These are phyloP conservation scores for Anoplophora glabripennis DNA, from an alignment of 1,140 invertebrate genomes.

Conservation along the genomic window DNA sequence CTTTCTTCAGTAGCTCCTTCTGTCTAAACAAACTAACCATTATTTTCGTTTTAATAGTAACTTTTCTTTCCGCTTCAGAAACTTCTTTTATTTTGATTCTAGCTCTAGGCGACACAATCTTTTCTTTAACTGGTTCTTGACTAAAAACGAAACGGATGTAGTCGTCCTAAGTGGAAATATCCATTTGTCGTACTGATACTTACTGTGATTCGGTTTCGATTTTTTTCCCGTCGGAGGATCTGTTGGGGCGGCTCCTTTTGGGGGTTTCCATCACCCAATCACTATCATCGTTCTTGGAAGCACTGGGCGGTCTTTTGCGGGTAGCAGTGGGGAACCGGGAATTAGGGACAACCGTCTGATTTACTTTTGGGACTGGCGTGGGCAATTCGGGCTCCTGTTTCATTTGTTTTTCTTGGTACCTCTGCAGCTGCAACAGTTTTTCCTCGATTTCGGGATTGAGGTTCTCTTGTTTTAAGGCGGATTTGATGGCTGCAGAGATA, in stretches of 20 bases:
- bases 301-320: slow-evolving; percentile 41
- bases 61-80: slow-evolving; percentile 53
- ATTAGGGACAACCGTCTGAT: slow-evolving; percentile 31
- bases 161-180: not conserved
- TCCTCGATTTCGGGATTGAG: slow-evolving; percentile 91
- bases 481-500: slow-evolving; percentile 67
- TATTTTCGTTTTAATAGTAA: slow-evolving; percentile 58
- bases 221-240: slow-evolving; percentile 35
- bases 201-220: slow-evolving; percentile 34
- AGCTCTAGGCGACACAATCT: slow-evolving; percentile 37
- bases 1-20: slow-evolving; percentile 90
- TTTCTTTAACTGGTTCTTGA: slow-evolving; percentile 36
- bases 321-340: slow-evolving; percentile 18
- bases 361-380: slow-evolving; percentile 27
- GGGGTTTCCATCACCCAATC: slow-evolving; percentile 60
- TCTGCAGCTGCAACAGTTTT: slow-evolving; percentile 82
- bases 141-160: slow-evolving; percentile 17
- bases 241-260: slow-evolving; percentile 45
- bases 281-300: slow-evolving; percentile 49
- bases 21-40: slow-evolving; percentile 74
- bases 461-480: slow-evolving; percentile 80
- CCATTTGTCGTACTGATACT: slow-evolving; percentile 17
- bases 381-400: slow-evolving; percentile 53
- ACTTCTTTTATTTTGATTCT: slow-evolving; percentile 45
- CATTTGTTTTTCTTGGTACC: slow-evolving; percentile 81